A percentile compares a stretch with the other conserved stretches of the same genome.
Evolutionary conservation across 35 echinoderm and acorn worm genomes (phyloP).

Genomic region (Ophioderma brevispina): DNA sequence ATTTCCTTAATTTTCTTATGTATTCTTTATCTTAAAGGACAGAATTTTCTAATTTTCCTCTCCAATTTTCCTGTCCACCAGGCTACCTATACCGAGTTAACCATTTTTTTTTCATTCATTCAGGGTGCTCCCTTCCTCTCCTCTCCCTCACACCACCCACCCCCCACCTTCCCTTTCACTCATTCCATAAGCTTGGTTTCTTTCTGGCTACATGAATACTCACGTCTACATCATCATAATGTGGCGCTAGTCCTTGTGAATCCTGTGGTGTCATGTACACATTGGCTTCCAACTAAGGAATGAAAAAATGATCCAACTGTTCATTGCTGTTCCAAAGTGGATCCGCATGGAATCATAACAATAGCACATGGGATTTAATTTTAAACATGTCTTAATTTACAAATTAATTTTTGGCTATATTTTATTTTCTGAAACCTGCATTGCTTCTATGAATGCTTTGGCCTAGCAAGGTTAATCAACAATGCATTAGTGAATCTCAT

Average conservation of each 20-base stretch:
- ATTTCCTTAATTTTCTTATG: no score
- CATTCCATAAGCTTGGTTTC: not conserved
- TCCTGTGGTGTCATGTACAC: conserved; percentile 91
- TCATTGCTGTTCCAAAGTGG: conserved; percentile 71
- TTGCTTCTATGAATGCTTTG: no score
- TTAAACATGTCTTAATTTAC: no score
- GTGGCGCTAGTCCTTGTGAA: conserved; percentile 88
- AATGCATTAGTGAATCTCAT: no score
- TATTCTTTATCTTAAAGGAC: no score
- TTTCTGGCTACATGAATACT: conserved; percentile 3
- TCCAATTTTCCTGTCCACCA: not conserved
- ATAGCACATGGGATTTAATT: no score
- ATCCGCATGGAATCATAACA: no score
- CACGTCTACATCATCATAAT: conserved; percentile 99
- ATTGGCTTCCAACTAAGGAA: conserved; percentile 86
- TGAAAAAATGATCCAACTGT: conserved; percentile 76
- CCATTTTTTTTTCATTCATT: not conserved
- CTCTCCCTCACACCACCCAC: not conserved
- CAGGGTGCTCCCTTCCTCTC: not conserved
- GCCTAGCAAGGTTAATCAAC: no score
- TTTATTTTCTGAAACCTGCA: no score
- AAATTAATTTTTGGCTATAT: no score
- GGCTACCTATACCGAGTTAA: not conserved
- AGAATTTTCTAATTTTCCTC: no score
- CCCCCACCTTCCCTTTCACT: not conserved